Conservation (phyloP, 2,113 vertebrate genomes). For the Bos javanicus region DNA sequence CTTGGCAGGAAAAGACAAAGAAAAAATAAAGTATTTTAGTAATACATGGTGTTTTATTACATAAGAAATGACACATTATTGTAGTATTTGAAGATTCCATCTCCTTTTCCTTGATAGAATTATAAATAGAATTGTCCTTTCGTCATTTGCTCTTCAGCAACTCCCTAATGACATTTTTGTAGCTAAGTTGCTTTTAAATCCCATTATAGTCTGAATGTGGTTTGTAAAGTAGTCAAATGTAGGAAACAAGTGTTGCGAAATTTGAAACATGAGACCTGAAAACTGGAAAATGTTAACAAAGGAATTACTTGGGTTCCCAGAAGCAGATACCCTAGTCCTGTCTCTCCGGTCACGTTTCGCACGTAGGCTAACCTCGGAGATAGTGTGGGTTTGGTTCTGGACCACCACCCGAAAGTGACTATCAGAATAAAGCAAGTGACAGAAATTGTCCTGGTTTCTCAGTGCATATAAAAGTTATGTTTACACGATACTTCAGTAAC, state of each 20-base stretch:
- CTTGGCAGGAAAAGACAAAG: background rate
- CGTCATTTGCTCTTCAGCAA: background rate
- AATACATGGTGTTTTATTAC: background rate
- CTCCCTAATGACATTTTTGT: background rate
- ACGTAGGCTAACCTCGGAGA: background rate
- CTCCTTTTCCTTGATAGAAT: background rate
- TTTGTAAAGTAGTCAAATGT: background rate
- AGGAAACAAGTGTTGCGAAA: background rate
- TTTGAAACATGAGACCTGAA: background rate
- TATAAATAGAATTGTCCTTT: background rate
- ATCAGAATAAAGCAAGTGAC: background rate
- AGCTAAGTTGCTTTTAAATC: background rate
- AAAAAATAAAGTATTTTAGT: background rate
- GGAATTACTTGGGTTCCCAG: background rate
- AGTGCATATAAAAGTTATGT: background rate
- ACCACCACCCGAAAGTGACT: background rate
- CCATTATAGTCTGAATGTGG: background rate
- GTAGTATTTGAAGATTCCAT: background rate
- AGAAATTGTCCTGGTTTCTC: background rate
- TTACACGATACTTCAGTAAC: background rate
- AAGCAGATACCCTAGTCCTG: rapidly evolving
- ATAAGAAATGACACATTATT: background rate
- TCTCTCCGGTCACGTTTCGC: background rate
- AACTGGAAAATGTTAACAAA: background rate
- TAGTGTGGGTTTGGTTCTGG: background rate